phyloP scores from a whole-genome alignment of 2,888 invertebrate species.

The Bombylius discolor region DNA sequence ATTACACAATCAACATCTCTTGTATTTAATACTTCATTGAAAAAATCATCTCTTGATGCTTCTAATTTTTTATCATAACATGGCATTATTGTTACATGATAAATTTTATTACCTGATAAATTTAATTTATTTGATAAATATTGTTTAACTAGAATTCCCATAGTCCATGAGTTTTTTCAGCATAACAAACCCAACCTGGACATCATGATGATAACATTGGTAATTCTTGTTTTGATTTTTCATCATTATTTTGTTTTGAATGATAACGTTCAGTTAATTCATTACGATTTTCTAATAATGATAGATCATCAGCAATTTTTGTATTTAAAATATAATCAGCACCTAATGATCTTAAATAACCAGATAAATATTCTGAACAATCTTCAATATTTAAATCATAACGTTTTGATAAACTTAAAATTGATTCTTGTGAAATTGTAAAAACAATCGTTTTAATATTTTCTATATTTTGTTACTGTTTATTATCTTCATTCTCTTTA shows the following conservation, averaged over 20 bases:
- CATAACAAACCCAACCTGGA: constrained; percentile 99
- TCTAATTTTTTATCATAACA: constrained; percentile 99
- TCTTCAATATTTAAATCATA: constrained; percentile 60
- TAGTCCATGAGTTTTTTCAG: constrained; percentile 92
- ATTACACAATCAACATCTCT: constrained; percentile 97
- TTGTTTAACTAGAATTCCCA: constrained; percentile 34
- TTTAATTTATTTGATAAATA: constrained; percentile 35
- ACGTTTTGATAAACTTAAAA: constrained; percentile 72
- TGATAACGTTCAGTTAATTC: constrained; percentile 72
- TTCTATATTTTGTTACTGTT: constrained; percentile 39
- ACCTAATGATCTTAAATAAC: constrained; percentile 68
- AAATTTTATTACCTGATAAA: constrained; percentile 46
- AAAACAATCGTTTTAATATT: constrained; percentile 59
- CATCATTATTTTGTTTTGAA: constrained; percentile 15
- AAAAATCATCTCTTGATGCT: constrained; percentile 89
- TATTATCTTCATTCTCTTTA: constrained; percentile 52
- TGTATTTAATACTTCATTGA: constrained; percentile 52
- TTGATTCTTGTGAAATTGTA: constrained; percentile 78
- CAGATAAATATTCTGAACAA: constrained; percentile 53
- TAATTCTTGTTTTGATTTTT: constrained; percentile 39
- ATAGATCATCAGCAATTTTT: constrained; percentile 77
- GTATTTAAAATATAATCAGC: constrained; percentile 82
- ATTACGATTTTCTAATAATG: constrained; percentile 68
- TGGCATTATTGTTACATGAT: constrained; percentile 94
- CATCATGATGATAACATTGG: constrained; percentile 93